Evolutionary conservation across 2,888 invertebrate genomes (phyloP), one percentile per base, ranked within the genome.

Genomic region (Tethea ocularis): DNA sequence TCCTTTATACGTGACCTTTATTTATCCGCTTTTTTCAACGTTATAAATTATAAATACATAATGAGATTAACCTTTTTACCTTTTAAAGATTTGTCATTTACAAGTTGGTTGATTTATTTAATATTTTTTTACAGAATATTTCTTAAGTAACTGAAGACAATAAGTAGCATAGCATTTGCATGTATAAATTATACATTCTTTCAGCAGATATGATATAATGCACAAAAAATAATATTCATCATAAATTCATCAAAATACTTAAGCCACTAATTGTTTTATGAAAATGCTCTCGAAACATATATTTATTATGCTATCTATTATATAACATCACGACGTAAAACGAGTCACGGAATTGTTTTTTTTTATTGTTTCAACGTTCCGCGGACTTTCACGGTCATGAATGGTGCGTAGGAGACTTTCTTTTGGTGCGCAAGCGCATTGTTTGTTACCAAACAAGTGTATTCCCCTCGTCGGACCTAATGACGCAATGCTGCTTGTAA

Each of bases 311-410:
- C 59, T 66, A 60, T 71, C 56, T 57, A 56, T 78, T 78, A 65
- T 65, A 61, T 70, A 75, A 76, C 64, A 60, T 10, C 46, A 46
- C 46, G 67, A 69, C 69, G 71, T 68, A 69, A 68, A 69, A 69
- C 67, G 59, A 74, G 74, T 77, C 78, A 81, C 79, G 85, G 86
- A 86, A 87, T 79, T 71, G 69, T 69, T 66, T 69, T 77, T 80
- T 82, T 79, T 71, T 82, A 83, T 83, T 84, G 82, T 86, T 82
- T 78, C 74, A 79, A 68, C 79, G 82, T 81, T 75, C 68, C 75
- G 71, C 71, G 65, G 63, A 81, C 89, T 91, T 91, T 91, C 90
- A 88, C 89, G 89, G 89, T 89, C 89, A 89, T 83, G 83, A 78
- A 78, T 80, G 76, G 75, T 70, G 70, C 69, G 68, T 68, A 58